Percentiles rank a stretch among this genome's conserved stretches.
These are phyloP conservation scores for Oryzaephilus surinamensis DNA, from an alignment of 1,140 invertebrate species.

Conservation along the genomic window DNA sequence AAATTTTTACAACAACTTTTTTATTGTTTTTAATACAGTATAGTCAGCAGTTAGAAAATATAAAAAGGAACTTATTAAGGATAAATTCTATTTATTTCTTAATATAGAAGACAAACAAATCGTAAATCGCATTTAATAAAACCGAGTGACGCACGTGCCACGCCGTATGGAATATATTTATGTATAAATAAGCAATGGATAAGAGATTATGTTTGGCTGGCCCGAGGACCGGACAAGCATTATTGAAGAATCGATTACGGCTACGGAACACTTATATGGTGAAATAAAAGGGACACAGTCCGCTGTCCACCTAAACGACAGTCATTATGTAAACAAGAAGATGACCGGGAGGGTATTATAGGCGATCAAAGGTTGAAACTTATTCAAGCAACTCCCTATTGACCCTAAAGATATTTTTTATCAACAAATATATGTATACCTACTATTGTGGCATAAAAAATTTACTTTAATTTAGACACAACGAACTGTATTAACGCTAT, in stretches of 20 bases:
- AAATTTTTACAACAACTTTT: too few species aligned
- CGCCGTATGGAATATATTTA: constrained; percentile 18
- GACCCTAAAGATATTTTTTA: too few species aligned
- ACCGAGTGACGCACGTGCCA: constrained; percentile 12
- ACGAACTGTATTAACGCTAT: too few species aligned
- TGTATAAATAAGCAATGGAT: too few species aligned
- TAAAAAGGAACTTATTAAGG: too few species aligned
- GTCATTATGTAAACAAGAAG: constrained; percentile 34
- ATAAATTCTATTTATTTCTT: too few species aligned
- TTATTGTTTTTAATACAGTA: too few species aligned
- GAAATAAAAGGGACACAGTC: constrained; percentile 25
- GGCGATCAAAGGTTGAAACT: constrained; percentile 23
- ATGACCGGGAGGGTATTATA: constrained; percentile 17
- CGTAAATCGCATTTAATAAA: constrained; percentile 17
- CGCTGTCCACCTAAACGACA: constrained; percentile 25
- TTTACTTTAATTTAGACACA: too few species aligned
- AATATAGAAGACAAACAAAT: constrained; percentile 10
- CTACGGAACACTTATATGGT: constrained; percentile 18
- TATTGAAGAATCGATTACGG: constrained; percentile 24
- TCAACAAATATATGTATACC: too few species aligned
- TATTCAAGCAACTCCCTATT: constrained; percentile 25
- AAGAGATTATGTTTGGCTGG: constrained; percentile 10
- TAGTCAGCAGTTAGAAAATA: too few species aligned
- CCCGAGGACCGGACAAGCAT: constrained; percentile 16
- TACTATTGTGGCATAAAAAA: too few species aligned